phyloP scores from a whole-genome alignment of 2,113 vertebrate genomes.

The Mugil cephalus region DNA sequence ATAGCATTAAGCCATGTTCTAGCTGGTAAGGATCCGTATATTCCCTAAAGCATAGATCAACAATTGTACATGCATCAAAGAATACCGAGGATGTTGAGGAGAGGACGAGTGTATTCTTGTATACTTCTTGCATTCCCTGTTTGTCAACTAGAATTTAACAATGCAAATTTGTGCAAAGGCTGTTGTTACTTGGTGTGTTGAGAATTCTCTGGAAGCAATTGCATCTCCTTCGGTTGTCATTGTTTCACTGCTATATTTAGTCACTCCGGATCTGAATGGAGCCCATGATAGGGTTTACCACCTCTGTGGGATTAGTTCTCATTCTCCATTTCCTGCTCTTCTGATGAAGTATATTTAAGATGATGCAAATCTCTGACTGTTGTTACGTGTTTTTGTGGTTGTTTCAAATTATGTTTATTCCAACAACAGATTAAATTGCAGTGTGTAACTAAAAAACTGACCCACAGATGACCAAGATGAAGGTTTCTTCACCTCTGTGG shows the following conservation, averaged over 20 bases:
- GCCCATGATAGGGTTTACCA: constrained; percentile 15
- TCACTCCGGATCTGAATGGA: constrained; percentile 23
- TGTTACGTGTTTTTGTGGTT: neutral
- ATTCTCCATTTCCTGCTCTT: neutral
- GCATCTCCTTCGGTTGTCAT: constrained; percentile 46
- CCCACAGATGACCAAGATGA: neutral
- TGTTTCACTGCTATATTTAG: constrained; percentile 42
- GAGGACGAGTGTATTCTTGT: too few species aligned
- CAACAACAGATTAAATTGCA: neutral
- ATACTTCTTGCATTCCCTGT: too few species aligned
- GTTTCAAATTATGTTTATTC: too few species aligned
- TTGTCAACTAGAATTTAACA: neutral
- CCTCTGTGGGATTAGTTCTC: constrained; percentile 8
- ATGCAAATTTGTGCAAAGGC: neutral
- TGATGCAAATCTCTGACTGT: neutral
- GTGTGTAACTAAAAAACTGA: too few species aligned
- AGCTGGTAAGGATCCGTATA: too few species aligned
- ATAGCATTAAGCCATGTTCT: too few species aligned
- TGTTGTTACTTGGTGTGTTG: neutral
- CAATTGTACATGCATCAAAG: neutral
- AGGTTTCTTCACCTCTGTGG: neutral
- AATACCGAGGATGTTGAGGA: neutral
- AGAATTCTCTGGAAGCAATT: constrained; percentile 28
- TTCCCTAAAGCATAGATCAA: too few species aligned
- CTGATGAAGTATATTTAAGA: neutral